Base-by-base conservation (phyloP, 2,797 vertebrate species). In the Darevskia mixta region DNA sequence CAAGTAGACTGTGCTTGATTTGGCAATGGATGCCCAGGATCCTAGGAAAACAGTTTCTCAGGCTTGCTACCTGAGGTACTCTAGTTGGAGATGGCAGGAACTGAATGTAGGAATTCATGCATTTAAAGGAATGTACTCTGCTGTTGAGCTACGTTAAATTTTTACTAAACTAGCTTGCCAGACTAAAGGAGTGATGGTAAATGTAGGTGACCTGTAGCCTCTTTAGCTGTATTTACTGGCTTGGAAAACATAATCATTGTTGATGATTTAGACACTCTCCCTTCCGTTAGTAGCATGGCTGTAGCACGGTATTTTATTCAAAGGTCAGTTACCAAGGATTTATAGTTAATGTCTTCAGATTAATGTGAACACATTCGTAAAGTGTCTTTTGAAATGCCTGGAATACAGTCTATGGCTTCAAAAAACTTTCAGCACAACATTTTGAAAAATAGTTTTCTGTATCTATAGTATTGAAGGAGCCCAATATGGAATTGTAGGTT, bases 281-380 rank as follows among this genome's bases (percentile, higher is more conserved):
- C 94, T 90, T 92, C 49, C 0, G 0, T 84, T 0, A 0, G 86
- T 92, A 89, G 92, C 90, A 93, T 93, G 92, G 92, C 79, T 93
- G 93, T 91, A 23, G 85, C 94, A 95, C 95, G 88, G 66, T 95
- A 90, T 43, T 27, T 92, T 92, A 87, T 87, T 90, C 95, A 97
- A 97, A 97, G 97, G 97, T 97, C 97, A 95, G 5, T 87, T 89
- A 95, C 95, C 94, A 93, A 92, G 95, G 97, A 97, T 98, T 98
- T 97, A 98, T 96, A 95, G 95, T 93, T 90, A 86, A 86, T 81
- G 86, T 92, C 94, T 86, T 85, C 69, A 0, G 89, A 93, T 94
- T 93, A 94, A 92, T 93, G 89, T 79, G 3, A 89, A 91, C 78
- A 94, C 95, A 95, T 95, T 94, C 92, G 92, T 94, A 93, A 91